These are phyloP conservation scores for Venturia canescens DNA, from an alignment of 1,140 invertebrate genomes.

Conservation along the genomic window DNA sequence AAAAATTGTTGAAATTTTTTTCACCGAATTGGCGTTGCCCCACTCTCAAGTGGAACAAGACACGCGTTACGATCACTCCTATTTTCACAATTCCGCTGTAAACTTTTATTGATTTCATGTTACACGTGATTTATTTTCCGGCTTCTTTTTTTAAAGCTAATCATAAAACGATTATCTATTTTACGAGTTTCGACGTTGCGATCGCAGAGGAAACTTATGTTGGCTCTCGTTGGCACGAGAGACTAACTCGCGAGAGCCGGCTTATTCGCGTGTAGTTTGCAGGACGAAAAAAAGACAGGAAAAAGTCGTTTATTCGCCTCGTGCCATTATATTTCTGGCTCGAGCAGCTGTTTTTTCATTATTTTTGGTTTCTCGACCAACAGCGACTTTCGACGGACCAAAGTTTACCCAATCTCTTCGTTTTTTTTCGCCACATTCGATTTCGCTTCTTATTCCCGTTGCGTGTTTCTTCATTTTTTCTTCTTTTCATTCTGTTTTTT, in stretches of 20 bases:
- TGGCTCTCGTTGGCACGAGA: slow-evolving; percentile 2
- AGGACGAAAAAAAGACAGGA: background rate
- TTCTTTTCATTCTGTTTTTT: background rate
- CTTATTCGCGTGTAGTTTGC: background rate
- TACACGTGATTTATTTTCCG: background rate
- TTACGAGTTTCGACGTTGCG: background rate
- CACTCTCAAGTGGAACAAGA: too few relatives aligned
- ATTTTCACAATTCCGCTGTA: background rate
- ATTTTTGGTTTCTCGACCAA: background rate
- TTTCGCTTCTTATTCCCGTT: background rate
- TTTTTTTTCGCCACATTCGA: background rate
- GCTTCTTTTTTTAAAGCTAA: background rate
- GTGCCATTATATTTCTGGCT: background rate
- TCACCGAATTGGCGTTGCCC: too few relatives aligned
- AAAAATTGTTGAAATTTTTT: too few relatives aligned
- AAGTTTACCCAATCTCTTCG: background rate
- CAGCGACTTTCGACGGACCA: too few relatives aligned
- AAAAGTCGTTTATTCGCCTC: background rate
- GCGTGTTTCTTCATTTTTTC: background rate
- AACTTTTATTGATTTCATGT: background rate
- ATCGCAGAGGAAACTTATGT: background rate
- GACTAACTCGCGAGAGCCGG: background rate
- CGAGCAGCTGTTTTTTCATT: background rate
- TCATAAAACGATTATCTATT: background rate
- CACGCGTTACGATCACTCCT: too few relatives aligned